phyloP scores from a whole-genome alignment of 2,888 invertebrate genomes.

The Mesochorus sp. region DNA sequence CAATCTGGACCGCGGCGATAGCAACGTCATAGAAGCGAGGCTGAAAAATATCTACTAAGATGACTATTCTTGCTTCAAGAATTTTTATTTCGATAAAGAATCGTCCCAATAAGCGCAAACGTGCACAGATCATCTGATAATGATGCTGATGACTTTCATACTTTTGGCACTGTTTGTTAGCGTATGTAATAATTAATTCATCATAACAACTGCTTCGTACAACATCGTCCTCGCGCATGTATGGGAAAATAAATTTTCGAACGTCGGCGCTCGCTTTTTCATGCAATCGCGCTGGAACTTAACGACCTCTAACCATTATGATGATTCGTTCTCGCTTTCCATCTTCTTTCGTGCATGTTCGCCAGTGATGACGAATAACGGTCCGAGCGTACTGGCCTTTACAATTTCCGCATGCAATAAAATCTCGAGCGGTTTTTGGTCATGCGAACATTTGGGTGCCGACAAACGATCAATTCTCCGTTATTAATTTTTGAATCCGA shows the following conservation, averaged over 20 bases:
- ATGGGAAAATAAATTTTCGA: conserved; percentile 51
- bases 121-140: conserved; percentile 56
- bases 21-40: conserved; percentile 42
- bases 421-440: conserved; percentile 36
- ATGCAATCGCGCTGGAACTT: conserved; percentile 46
- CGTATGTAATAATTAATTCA: conserved; percentile 55
- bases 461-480: conserved; percentile 48
- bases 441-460: conserved; percentile 43
- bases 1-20: conserved; percentile 41
- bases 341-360: conserved; percentile 26
- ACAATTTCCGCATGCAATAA: conserved; percentile 50
- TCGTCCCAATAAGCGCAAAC: conserved; percentile 58
- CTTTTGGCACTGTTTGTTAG: conserved; percentile 57
- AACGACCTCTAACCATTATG: conserved; percentile 45
- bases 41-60: conserved; percentile 49
- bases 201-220: conserved; percentile 56
- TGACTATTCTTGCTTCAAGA: conserved; percentile 38
- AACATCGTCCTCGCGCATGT: conserved; percentile 57
- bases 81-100: conserved; percentile 49
- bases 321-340: conserved; percentile 42
- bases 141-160: conserved; percentile 52
- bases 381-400: conserved; percentile 43
- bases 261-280: conserved; percentile 46
- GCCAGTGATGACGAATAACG: conserved; percentile 51
- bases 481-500: conserved; percentile 23